Evolutionary conservation across 1,140 invertebrate species (phyloP).

Genomic region (Eurosta solidaginis): DNA sequence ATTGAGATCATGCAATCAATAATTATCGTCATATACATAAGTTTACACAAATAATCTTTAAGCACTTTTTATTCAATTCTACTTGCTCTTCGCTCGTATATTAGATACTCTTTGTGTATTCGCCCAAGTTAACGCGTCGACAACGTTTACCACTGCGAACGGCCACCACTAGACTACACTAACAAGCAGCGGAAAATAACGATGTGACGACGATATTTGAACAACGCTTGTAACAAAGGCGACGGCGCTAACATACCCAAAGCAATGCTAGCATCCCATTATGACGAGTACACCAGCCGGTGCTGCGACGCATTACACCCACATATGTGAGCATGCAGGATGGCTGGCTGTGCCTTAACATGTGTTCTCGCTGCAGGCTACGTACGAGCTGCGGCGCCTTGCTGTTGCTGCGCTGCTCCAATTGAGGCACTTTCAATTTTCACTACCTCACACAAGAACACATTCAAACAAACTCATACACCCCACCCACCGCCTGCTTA

Average conservation of each 20-base stretch:
- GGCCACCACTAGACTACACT: conserved; percentile 15
- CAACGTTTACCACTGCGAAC: neutral
- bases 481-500: neutral
- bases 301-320: neutral
- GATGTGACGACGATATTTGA: neutral
- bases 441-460: neutral
- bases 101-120: neutral
- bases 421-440: conserved; percentile 27
- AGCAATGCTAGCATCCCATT: neutral
- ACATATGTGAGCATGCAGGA: neutral
- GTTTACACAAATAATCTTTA: neutral
- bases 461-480: neutral
- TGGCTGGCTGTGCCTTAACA: neutral
- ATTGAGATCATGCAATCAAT: no score
- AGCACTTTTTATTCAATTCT: neutral
- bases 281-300: conserved; percentile 2
- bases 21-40: neutral
- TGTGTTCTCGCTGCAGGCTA: neutral
- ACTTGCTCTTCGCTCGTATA: neutral
- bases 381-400: neutral
- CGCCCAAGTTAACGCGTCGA: neutral
- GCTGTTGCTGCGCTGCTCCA: conserved; percentile 1
- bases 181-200: neutral
- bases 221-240: neutral
- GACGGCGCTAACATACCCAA: conserved; percentile 10